Base-by-base conservation (phyloP, 2,888 invertebrate species). In the Chelonus formosanus region DNA sequence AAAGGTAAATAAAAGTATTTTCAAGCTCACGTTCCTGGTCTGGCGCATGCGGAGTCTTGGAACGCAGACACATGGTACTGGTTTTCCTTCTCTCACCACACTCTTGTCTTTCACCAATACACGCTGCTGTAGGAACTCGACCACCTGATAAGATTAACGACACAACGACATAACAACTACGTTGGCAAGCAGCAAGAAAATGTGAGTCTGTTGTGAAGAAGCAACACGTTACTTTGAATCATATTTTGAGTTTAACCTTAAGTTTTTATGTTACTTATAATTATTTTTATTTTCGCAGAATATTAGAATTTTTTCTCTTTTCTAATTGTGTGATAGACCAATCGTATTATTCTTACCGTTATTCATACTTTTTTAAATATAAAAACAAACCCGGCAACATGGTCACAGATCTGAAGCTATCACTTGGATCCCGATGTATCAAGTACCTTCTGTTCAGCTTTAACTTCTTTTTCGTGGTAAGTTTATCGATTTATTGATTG, bases 391-490 rank as follows among this genome's bases (percentile, higher is more conserved):
- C 40, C 31, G 68, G 20, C 50, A 71, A 62, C 44, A 78, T 77
- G 76, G 73, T 78, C 61, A 69, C 71, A 47, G 65, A 62, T 43
- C 70, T 80, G 67, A 77, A 76, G 60, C 69, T 82, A 10, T 73
- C 85, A 75, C 77, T 87, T 82, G 85, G 87, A 83, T 84, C 88
- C 71, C 86, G 86, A 86, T 84, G 88, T 85, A 84, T 94, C 78
- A 91, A 90, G 80, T 92, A 92, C 84, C 87, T 90, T 53, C 87
- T 94, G 75, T 91, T 90, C 77, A 86, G 87, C 58, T 90, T 93
- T 76, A 94, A 93, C 84, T 85, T 90, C 70, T 78, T 91, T 57
- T 91, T 93, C 86, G 87, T 92, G 89, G 93, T 93, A 84, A 90
- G 90, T 87, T 60, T 47, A 35, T 53, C 34, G 20, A 10, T 6